Evolutionary conservation across 1,140 invertebrate species (phyloP), one percentile per base, ranked within the genome.

Genomic region (Drosophila pallidifrons): DNA sequence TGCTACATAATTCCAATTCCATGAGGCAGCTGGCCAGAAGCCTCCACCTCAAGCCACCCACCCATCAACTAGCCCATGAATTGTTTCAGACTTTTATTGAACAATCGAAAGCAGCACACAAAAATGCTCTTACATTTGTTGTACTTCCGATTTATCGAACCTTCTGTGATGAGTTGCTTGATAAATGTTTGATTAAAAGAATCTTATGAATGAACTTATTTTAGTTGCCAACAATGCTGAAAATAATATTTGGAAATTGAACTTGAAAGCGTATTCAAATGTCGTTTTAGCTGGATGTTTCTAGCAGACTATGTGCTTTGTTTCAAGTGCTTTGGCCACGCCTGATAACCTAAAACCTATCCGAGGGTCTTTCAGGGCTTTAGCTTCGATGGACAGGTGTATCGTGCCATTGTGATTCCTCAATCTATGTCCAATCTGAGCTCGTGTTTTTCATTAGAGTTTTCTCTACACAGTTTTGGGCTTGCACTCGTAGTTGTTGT

Each of bases 1-100:
- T 72, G 69, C 69, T 66, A 49, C 61, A 38, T 72, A 72, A 72
- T 72, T 38, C 69, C 68, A 72, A 72, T 72, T 38, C 69, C 68
- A 38, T 55, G 30, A 41, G 47, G 28, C 64, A 68, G 41, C 71
- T 75, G 68, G 69, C 52, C 25, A 46, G 38, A n/a, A 35, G 16
- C 7, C n/a, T 3, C 38, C 10, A n/a, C 11, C 11, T 35, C n/a
- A 43, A 13, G 1, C 13, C 3, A n/a, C 28, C 67, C 30, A 54
- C 16, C 66, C 45, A 10, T 11, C 43, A 58, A 58, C 47, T 41
- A 43, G 55, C 13, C 55, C 8, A 58, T 28, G 20, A 49, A 25
- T 16, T 46, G 11, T 16, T 16, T n/a, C 5, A 28, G 47, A 1
- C 41, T 43, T 43, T 43, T 59, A 46, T 59, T 46, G 45, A 61